phyloP scores from a whole-genome alignment of 1,140 invertebrate species.

The Drosophila burlai region DNA sequence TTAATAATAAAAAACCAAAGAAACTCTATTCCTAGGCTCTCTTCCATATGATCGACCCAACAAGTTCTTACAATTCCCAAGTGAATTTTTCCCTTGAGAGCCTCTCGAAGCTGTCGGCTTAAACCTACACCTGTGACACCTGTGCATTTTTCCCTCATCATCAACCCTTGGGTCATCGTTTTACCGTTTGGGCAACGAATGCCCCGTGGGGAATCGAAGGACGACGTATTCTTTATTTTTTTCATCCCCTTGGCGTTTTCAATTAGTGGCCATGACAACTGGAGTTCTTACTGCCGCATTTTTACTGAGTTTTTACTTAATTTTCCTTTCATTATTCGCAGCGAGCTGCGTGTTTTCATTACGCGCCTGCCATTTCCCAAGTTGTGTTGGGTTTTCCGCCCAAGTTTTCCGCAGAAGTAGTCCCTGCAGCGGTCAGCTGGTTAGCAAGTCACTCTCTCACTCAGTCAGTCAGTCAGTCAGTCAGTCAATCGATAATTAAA shows the following conservation, averaged over 20 bases:
- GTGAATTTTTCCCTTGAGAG: background rate
- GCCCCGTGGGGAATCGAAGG: slow-evolving; percentile 1
- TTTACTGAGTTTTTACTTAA: slow-evolving; percentile 31
- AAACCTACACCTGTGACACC: slow-evolving; percentile 7
- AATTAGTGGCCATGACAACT: slow-evolving; percentile 80
- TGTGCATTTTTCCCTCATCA: slow-evolving; percentile 9
- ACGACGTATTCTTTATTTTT: slow-evolving; percentile 1
- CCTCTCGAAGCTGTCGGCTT: background rate
- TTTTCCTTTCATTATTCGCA: slow-evolving; percentile 22
- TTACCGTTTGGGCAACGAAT: background rate
- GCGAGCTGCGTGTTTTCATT: slow-evolving; percentile 17
- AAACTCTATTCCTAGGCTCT: background rate
- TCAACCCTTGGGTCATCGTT: slow-evolving; percentile 18
- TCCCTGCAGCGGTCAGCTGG: slow-evolving; percentile 38
- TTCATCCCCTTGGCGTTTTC: slow-evolving; percentile 54
- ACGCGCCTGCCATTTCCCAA: slow-evolving; percentile 16
- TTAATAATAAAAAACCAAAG: too few relatives aligned
- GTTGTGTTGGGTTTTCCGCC: slow-evolving; percentile 16
- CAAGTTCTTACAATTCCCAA: background rate
- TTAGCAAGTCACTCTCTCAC: slow-evolving; percentile 41
- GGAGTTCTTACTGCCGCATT: slow-evolving; percentile 39
- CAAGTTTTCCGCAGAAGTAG: slow-evolving; percentile 13
- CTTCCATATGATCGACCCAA: background rate
- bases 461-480: background rate
- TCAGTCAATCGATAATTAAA: slow-evolving; percentile 46